These are phyloP conservation scores for Polyommatus iphigenia DNA, from an alignment of 2,888 invertebrate species.

Conservation along the genomic window DNA sequence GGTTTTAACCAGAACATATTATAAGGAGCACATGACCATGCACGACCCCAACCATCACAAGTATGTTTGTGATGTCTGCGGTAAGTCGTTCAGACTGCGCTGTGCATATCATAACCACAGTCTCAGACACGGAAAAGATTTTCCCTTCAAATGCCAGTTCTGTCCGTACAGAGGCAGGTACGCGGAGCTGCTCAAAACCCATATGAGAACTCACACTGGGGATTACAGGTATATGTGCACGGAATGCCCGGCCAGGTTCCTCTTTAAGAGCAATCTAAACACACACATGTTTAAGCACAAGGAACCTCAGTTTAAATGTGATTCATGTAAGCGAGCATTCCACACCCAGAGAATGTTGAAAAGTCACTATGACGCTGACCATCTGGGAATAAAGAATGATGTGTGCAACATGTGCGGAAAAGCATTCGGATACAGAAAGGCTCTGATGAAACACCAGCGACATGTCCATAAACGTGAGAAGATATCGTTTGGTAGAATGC, in stretches of 20 bases:
- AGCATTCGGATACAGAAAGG: slow-evolving; percentile 57
- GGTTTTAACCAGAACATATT: slow-evolving; percentile 49
- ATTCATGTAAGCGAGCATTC: slow-evolving; percentile 53
- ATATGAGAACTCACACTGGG: slow-evolving; percentile 50
- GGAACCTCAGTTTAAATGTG: slow-evolving; percentile 53
- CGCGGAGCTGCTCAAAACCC: slow-evolving; percentile 49
- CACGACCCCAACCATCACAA: slow-evolving; percentile 51
- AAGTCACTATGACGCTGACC: slow-evolving; percentile 54
- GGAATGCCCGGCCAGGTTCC: slow-evolving; percentile 53
- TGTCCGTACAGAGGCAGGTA: slow-evolving; percentile 53
- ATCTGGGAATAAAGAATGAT: slow-evolving; percentile 56
- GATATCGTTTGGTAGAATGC: slow-evolving; percentile 54
- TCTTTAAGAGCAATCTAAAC: slow-evolving; percentile 55
- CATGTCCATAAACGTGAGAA: slow-evolving; percentile 58
- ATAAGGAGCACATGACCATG: slow-evolving; percentile 50
- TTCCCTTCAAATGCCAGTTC: slow-evolving; percentile 49
- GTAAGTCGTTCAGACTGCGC: slow-evolving; percentile 50
- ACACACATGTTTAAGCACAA: slow-evolving; percentile 53
- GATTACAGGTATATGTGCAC: slow-evolving; percentile 56
- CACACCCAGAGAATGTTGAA: slow-evolving; percentile 51
- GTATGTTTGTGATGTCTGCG: slow-evolving; percentile 52
- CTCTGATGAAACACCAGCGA: slow-evolving; percentile 56
- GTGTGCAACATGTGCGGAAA: slow-evolving; percentile 55
- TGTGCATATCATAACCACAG: slow-evolving; percentile 53
- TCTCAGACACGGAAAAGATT: slow-evolving; percentile 49